Conservation (phyloP, 2,888 invertebrate genomes). For the Resseliella maxima region DNA sequence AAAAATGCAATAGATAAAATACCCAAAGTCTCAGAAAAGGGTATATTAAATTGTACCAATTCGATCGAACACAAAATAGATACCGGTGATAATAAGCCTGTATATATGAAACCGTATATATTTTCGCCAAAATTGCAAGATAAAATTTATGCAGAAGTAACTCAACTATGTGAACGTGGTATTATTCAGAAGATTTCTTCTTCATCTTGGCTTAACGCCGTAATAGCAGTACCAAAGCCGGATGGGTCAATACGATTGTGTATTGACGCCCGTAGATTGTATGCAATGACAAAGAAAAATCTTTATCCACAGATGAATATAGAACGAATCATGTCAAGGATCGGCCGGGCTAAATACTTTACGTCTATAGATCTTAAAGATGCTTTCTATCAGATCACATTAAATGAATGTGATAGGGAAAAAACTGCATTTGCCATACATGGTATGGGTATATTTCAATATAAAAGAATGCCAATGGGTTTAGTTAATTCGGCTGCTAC, state of each 20-base stretch:
- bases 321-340: background rate
- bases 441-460: background rate
- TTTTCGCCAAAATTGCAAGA: too few relatives aligned
- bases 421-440: background rate
- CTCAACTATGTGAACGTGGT: too few relatives aligned
- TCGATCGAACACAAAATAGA: too few relatives aligned
- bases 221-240: background rate
- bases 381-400: too few relatives aligned
- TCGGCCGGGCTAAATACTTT: too few relatives aligned
- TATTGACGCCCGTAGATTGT: background rate
- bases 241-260: background rate
- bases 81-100: too few relatives aligned
- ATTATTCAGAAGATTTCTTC: too few relatives aligned
- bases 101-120: too few relatives aligned
- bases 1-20: background rate
- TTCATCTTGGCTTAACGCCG: too few relatives aligned
- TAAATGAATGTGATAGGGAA: too few relatives aligned
- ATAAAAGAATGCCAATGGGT: background rate
- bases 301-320: background rate
- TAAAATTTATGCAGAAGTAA: too few relatives aligned
- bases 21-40: background rate
- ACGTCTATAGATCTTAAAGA: too few relatives aligned
- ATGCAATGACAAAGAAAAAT: background rate
- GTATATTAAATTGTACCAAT: background rate
- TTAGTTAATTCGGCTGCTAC: background rate